Conservation (phyloP, 2,888 invertebrate species). For the Odiellus spinosus region DNA sequence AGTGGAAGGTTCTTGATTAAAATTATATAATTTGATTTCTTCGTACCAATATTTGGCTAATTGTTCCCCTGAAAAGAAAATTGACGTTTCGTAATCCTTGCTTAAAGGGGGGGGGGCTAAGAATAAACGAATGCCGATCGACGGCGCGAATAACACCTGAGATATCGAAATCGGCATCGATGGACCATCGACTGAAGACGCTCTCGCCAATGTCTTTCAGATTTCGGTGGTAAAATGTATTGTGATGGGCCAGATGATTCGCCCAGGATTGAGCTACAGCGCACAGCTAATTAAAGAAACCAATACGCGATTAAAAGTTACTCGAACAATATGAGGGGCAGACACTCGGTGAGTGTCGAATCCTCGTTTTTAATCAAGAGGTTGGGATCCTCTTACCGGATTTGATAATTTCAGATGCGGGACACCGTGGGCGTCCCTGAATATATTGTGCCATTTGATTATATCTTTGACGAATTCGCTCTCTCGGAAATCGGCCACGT, state of each 20-base stretch:
- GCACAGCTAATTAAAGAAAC: slow-evolving; percentile 38
- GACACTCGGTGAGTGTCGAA: no score
- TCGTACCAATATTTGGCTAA: slow-evolving; percentile 68
- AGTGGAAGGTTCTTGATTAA: slow-evolving; percentile 51
- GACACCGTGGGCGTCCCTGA: slow-evolving; percentile 56
- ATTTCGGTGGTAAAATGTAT: slow-evolving; percentile 54
- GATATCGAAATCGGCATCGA: slow-evolving; percentile 18
- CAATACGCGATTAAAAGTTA: no score
- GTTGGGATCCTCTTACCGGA: no score
- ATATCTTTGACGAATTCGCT: slow-evolving; percentile 52
- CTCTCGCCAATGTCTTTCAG: slow-evolving; percentile 64
- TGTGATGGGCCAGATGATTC: slow-evolving; percentile 63
- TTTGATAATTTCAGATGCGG: slow-evolving; percentile 56
- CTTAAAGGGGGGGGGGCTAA: no score
- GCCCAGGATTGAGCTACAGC: slow-evolving; percentile 74
- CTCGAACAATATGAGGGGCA: no score
- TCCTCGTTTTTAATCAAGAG: no score
- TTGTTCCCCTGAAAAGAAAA: slow-evolving; percentile 43
- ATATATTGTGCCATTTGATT: slow-evolving; percentile 67
- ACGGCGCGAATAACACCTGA: slow-evolving; percentile 12
- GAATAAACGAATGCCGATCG: no score
- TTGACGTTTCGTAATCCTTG: no score
- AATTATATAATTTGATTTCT: slow-evolving; percentile 56
- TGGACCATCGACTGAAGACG: slow-evolving; percentile 47
- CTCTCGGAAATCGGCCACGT: slow-evolving; percentile 10